phyloP scores from a whole-genome alignment of 2,797 vertebrate species.

The Nyctibius grandis region DNA sequence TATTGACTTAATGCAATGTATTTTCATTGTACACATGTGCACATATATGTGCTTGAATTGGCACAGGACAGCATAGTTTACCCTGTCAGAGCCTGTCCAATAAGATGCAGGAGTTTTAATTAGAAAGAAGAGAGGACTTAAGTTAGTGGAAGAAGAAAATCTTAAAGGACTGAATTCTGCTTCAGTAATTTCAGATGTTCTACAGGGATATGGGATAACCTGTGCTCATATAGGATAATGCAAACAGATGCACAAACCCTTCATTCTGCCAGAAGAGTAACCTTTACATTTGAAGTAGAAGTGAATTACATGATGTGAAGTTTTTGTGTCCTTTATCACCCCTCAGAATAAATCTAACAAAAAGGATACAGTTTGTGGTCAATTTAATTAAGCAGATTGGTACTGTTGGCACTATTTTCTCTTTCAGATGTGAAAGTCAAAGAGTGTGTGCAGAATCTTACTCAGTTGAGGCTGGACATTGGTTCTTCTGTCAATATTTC shows the following conservation, averaged over 20 bases:
- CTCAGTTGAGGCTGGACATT: conserved; percentile 36
- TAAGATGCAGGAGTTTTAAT: not conserved
- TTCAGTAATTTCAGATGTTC: not conserved
- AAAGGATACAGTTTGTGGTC: not conserved
- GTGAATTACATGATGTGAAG: not conserved
- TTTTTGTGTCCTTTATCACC: not conserved
- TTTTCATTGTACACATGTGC: not conserved
- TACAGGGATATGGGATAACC: not conserved
- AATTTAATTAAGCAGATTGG: not conserved
- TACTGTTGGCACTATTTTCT: not conserved
- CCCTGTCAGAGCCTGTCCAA: not conserved
- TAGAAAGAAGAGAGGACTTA: not conserved
- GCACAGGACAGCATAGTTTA: not conserved
- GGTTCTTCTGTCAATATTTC: conserved; percentile 58
- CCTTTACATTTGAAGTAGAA: not conserved
- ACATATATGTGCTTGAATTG: not conserved
- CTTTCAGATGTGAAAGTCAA: conserved; percentile 62
- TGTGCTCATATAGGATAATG: not conserved
- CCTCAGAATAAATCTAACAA: not conserved
- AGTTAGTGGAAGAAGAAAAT: not conserved
- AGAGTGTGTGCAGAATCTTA: conserved; percentile 58
- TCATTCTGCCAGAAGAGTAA: not conserved
- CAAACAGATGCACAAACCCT: not conserved
- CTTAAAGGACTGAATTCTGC: not conserved
- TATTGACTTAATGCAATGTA: not conserved